phyloP scores from a whole-genome alignment of 2,797 vertebrate species.

The Sphenodon punctatus region DNA sequence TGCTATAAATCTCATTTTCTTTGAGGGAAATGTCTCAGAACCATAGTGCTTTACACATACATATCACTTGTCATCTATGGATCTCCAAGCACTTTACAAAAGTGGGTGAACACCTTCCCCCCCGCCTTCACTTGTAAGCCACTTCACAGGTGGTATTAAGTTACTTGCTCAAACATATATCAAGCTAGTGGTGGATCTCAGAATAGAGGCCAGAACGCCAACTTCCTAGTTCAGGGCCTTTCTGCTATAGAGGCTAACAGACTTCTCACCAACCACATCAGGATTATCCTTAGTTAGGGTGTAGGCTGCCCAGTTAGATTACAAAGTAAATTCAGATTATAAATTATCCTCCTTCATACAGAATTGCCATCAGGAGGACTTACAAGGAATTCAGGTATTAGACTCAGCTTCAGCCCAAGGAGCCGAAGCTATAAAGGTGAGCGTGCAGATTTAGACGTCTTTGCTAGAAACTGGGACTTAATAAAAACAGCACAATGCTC shows the following conservation, averaged over 20 bases:
- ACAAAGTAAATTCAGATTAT: not conserved
- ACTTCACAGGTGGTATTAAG: accelerated
- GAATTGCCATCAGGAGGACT: not conserved
- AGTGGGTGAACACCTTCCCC: not conserved
- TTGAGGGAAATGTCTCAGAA: accelerated
- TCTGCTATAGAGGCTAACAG: not conserved
- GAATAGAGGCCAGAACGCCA: not conserved
- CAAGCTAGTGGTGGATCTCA: not conserved
- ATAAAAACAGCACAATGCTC: too few species aligned
- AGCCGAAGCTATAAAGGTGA: not conserved
- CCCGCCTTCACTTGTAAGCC: too few species aligned
- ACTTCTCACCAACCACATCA: not conserved
- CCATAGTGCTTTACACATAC: accelerated
- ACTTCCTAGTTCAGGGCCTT: not conserved
- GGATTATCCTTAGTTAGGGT: not conserved
- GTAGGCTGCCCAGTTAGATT: not conserved
- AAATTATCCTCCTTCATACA: not conserved
- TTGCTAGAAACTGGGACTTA: not conserved
- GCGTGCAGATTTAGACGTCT: not conserved
- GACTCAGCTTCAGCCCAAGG: not conserved
- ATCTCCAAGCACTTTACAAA: not conserved
- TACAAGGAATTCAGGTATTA: not conserved
- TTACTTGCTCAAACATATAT: accelerated
- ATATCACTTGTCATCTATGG: accelerated
- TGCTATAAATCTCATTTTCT: accelerated